Conservation (phyloP, 2,113 vertebrate species). For the Struthio camelus region DNA sequence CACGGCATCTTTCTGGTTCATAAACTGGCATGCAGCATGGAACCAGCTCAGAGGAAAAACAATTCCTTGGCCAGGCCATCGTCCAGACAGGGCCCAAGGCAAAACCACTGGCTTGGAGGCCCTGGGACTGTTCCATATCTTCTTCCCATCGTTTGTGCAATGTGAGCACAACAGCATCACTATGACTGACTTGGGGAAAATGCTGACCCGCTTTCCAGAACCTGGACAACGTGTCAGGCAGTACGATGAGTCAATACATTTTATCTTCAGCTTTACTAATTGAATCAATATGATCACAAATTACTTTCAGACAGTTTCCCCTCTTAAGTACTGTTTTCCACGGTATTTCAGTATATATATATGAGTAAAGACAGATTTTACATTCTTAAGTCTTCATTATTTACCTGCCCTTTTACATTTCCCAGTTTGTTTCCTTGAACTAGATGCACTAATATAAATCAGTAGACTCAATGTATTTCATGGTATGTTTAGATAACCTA, state of each 20-base stretch:
- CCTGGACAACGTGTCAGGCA: no score
- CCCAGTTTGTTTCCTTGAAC: background rate
- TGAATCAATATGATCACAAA: background rate
- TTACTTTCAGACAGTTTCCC: background rate
- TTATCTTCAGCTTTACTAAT: background rate
- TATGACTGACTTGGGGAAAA: no score
- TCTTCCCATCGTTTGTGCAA: background rate
- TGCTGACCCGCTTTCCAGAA: no score
- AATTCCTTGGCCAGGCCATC: no score
- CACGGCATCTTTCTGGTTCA: background rate
- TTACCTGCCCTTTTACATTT: background rate
- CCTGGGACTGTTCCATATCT: background rate
- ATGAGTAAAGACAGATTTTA: background rate
- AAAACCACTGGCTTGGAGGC: background rate
- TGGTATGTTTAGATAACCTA: background rate
- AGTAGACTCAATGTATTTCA: background rate
- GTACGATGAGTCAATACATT: background rate
- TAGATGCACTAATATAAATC: background rate
- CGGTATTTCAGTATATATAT: background rate
- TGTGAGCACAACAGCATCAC: background rate
- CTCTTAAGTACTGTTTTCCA: background rate
- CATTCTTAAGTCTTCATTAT: background rate
- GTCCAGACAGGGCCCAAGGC: background rate
- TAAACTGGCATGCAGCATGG: no score
- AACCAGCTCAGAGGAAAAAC: no score